These are phyloP conservation scores for rat (Rattus norvegicus) DNA, from an alignment of 2,113 vertebrate genomes.

Conservation along the genomic window GRCr8 NC_086027.1:21844501-21845000, in stretches of 20 bases:
- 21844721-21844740: not conserved
- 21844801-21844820: too few species aligned
- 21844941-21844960: slow-evolving; percentile 25
- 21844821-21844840: not conserved
- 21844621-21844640: not conserved
- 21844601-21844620: not conserved
- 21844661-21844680: not conserved
- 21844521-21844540: not conserved
- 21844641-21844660: not conserved
- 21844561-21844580: too few species aligned
- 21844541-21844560: not conserved
- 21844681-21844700: not conserved
- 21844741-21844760: not conserved
- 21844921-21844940: not conserved
- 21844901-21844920: slow-evolving; percentile 9
- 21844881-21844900: not conserved
- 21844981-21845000: not conserved
- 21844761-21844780: not conserved
- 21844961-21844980: not conserved
- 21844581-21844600: not conserved
- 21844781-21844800: not conserved
- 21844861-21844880: not conserved
- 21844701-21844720: not conserved
- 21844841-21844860: not conserved
- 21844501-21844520: not conserved